Evolutionary conservation across 2,888 invertebrate species (phyloP), one percentile per base, ranked within the genome.

Genomic region (Ectemnius cavifrons): DNA sequence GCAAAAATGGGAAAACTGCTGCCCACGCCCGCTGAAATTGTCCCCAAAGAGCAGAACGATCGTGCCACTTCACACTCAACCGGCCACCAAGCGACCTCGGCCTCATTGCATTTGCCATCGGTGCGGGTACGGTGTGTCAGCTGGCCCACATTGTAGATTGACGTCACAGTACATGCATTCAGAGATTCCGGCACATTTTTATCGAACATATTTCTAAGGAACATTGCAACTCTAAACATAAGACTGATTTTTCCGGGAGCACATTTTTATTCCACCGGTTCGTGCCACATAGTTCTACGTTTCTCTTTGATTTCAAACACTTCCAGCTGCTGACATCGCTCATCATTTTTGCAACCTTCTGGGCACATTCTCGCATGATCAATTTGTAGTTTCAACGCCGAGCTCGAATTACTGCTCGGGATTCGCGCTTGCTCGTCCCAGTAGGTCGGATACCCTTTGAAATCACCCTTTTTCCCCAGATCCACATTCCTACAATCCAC

Each of bases 1-100:
- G 57, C 72, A 80, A 84, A 85, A 83, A 83, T 85, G 75, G 75
- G 72, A 77, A 68, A 82, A 83, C 83, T 78, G 81, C 73, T 73
- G 1, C 52, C 23, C 2, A 23, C 23, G 23, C 23, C 23, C 23
- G 23, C 23, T 23, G 23, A 23, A 23, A 23, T 23, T 23, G 23
- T 23, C 23, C 3, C 23, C 23, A 23, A 23, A 23, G 23, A 23
- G 23, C 5, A n/a, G 16, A 52, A 14, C 13, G 16, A 16, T 52
- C 16, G 63, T 62, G 64, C 75, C 28, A 37, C 11, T 6, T 37
- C 37, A 6, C 37, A 37, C 11, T 37, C 6, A 37, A 37, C 37
- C 37, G 37, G 37, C 37, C 37, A 37, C 11, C 5, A 37, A 8
- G 20, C 77, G 47, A 58, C 67, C 70, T 60, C 70, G 59, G 62